A percentile compares a stretch with the other conserved stretches of the same genome.
phyloP scores from a whole-genome alignment of 1,140 invertebrate species.

The Euglossa dilemma region DNA sequence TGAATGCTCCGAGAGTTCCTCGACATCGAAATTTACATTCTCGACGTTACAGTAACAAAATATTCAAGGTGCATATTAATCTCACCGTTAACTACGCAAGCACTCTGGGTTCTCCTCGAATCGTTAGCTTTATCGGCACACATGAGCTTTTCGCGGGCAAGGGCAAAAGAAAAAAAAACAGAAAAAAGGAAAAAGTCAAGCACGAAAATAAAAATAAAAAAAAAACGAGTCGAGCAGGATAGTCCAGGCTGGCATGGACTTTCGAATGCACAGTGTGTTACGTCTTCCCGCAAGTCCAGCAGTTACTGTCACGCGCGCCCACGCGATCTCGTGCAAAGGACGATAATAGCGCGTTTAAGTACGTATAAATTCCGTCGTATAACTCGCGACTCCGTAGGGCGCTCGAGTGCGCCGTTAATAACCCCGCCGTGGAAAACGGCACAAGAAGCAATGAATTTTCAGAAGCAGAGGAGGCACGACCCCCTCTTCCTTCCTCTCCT shows the following conservation, averaged over 20 bases:
- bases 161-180: background rate
- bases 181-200: background rate
- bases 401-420: slow-evolving; percentile 48
- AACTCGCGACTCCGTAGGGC: slow-evolving; percentile 45
- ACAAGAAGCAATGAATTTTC: slow-evolving; percentile 56
- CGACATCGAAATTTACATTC: background rate
- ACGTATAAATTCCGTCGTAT: slow-evolving; percentile 53
- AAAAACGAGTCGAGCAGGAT: background rate
- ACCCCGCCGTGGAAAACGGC: slow-evolving; percentile 39
- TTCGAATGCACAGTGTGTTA: slow-evolving; percentile 32
- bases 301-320: slow-evolving; percentile 46
- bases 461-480: slow-evolving; percentile 3
- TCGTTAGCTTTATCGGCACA: background rate
- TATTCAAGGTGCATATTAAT: background rate
- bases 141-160: background rate
- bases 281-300: slow-evolving; percentile 30
- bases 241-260: slow-evolving; percentile 1
- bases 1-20: background rate
- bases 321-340: slow-evolving; percentile 52
- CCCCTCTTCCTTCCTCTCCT: background rate
- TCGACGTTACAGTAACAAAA: background rate
- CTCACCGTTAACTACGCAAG: background rate
- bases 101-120: background rate
- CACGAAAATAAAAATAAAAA: background rate
- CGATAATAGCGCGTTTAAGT: slow-evolving; percentile 54